Base-by-base conservation (phyloP, 1,140 invertebrate species). In the Lordiphosa mommai region DNA sequence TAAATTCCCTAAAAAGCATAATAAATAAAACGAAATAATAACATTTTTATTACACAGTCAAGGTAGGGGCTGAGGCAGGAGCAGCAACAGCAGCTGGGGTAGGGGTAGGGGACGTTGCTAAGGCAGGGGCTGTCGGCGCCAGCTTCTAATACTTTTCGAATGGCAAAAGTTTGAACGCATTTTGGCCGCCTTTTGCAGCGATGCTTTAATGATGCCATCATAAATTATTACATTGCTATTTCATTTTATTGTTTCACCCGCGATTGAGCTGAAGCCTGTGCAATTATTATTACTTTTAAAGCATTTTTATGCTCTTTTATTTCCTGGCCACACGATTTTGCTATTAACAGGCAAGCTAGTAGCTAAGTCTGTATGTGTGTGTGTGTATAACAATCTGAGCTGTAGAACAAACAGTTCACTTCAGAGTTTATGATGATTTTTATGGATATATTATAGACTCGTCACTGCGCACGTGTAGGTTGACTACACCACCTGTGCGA, bases 11-110 rank as follows among this genome's bases (percentile, higher is more conserved):
- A 65, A 69, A 87, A 84, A 87, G 84, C 76, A 70, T 66, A 68
- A 86, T 87, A 86, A 86, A 86, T 86, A 84, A 86, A 87, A 64
- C 57, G 84, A 85, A 86, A 86, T 84, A 86, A 86, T 87, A 86
- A 84, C 59, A 68, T 68, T 87, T 86, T 86, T 87, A 86, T 86
- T 87, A 76, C 84, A 61, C 57, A 67, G 55, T 16, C 56, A 49
- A 8, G 14, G 46, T n/a, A 8, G 16, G 33, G 17, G 43, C 10
- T 10, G 23, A 50, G 9, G 23, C 16, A 8, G 40, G 14, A 20
- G 17, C 12, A 3, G n/a, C 7, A 51, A 9, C 23, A 9, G 13
- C 9, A 10, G 34, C 34, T 8, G 9, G 10, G 13, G 30, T 6
- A 37, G 34, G 34, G 4, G 13, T 5, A 16, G 34, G 34, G 8